Evolutionary conservation across 2,888 invertebrate species (phyloP).

Genomic region (Eupelmus urozonus): DNA sequence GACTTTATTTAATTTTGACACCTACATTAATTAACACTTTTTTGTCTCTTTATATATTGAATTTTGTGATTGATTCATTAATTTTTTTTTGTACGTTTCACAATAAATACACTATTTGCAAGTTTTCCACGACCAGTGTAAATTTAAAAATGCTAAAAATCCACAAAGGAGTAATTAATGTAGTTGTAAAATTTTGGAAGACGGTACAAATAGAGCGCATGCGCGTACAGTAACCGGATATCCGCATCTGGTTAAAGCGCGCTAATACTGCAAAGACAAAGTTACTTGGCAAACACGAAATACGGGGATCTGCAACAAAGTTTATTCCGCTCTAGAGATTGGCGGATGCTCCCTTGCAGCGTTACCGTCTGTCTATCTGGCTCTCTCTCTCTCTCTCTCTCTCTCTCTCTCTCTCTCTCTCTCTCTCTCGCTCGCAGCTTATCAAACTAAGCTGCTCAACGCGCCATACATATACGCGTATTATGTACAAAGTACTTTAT

Average conservation of each 20-base stretch:
- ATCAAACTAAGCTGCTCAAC: slow-evolving; percentile 48
- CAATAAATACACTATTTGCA: too few relatives aligned
- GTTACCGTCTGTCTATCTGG: neutral
- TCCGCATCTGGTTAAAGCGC: slow-evolving; percentile 59
- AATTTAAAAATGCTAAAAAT: too few relatives aligned
- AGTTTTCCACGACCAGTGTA: too few relatives aligned
- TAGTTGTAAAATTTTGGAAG: slow-evolving; percentile 11
- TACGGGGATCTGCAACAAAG: slow-evolving; percentile 62
- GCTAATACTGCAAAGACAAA: slow-evolving; percentile 62
- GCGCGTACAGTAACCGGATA: slow-evolving; percentile 31
- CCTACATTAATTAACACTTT: too few relatives aligned
- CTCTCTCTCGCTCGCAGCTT: slow-evolving; percentile 22
- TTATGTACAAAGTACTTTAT: slow-evolving; percentile 39
- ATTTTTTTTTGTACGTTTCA: too few relatives aligned
- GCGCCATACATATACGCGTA: slow-evolving; percentile 31
- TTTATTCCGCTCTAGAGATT: slow-evolving; percentile 59
- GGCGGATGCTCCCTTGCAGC: slow-evolving; percentile 32
- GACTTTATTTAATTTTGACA: too few relatives aligned
- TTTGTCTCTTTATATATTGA: too few relatives aligned
- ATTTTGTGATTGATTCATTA: too few relatives aligned
- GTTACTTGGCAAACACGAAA: slow-evolving; percentile 64
- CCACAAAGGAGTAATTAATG: slow-evolving; percentile 6
- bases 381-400: slow-evolving; percentile 7
- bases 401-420: slow-evolving; percentile 2
- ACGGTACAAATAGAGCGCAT: slow-evolving; percentile 10